These are phyloP conservation scores for Myiopsitta monachus DNA, from an alignment of 2,113 vertebrate genomes.

Conservation along the genomic window DNA sequence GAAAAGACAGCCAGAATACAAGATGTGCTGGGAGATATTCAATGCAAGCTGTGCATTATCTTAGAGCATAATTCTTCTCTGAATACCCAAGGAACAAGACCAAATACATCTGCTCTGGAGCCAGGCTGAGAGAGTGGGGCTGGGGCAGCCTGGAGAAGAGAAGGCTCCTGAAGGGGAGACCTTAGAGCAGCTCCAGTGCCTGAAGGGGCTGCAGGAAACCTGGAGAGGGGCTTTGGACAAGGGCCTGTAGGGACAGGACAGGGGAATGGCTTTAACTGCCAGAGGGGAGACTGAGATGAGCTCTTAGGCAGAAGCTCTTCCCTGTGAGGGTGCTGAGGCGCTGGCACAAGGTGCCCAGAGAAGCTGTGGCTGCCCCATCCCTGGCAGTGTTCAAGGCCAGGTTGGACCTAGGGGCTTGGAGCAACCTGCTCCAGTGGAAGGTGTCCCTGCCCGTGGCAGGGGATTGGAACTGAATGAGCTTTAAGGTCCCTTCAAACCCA, in stretches of 20 bases:
- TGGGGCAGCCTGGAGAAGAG: background rate
- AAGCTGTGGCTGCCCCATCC: no score
- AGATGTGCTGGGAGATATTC: background rate
- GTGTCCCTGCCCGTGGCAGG: background rate
- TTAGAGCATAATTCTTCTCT: background rate
- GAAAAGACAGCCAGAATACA: background rate
- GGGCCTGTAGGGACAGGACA: no score
- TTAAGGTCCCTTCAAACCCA: background rate
- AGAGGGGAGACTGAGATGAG: no score
- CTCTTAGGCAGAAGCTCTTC: no score
- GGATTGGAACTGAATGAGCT: background rate
- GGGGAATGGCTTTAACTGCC: no score
- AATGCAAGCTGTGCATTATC: background rate
- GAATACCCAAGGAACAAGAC: background rate
- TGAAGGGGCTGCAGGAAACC: background rate
- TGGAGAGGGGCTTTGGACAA: no score
- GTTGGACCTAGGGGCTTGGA: background rate
- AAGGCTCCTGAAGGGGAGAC: background rate
- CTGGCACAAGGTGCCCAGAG: no score
- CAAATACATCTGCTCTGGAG: background rate
- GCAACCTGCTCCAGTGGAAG: background rate
- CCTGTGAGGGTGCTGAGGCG: no score
- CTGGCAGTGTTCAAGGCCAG: no score
- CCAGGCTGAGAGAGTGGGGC: background rate
- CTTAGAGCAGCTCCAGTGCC: background rate